Evolutionary conservation across 1,140 invertebrate genomes (phyloP).

Genomic region (Drosophila guanche): DNA sequence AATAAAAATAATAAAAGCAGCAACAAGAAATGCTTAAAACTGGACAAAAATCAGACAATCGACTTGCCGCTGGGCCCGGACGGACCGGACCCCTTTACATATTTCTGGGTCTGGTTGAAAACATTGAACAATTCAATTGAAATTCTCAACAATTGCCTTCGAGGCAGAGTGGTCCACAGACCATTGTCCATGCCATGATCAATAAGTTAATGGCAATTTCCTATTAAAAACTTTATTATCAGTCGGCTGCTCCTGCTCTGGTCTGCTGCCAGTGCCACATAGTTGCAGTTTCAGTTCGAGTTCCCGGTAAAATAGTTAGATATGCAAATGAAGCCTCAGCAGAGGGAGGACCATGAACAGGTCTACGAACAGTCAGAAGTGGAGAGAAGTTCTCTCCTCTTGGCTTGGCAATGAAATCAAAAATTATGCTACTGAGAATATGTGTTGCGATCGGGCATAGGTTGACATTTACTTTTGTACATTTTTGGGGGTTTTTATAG

Average conservation of each 20-base stretch:
- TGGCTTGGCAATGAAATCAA: constrained; percentile 22
- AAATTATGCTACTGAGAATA: constrained; percentile 38
- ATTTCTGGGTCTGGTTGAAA: constrained; percentile 2
- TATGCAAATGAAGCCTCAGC: constrained; percentile 60
- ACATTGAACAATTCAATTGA: constrained; percentile 77
- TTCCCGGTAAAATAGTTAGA: constrained; percentile 66
- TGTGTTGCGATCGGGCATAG: not conserved
- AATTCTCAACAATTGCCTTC: constrained; percentile 44
- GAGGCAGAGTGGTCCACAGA: not conserved
- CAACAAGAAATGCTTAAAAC: not conserved
- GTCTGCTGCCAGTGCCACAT: constrained; percentile 5
- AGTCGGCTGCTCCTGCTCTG: constrained; percentile 24
- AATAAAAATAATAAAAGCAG: constrained; percentile 23
- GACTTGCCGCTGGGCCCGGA: constrained; percentile 34
- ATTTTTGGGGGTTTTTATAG: not conserved
- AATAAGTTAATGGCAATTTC: constrained; percentile 80
- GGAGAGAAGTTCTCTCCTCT: not conserved
- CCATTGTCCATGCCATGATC: constrained; percentile 56
- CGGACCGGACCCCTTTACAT: too few relatives aligned
- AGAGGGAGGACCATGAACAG: constrained; percentile 16
- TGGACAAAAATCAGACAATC: constrained; percentile 19
- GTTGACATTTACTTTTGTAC: not conserved
- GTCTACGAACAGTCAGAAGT: constrained; percentile 1
- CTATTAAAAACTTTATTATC: constrained; percentile 82
- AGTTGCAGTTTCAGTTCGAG: constrained; percentile 10